A percentile compares a stretch with the other conserved stretches of the same genome.
Conservation (phyloP, 2,113 vertebrate species). For the Xiphophorus couchianus region DNA sequence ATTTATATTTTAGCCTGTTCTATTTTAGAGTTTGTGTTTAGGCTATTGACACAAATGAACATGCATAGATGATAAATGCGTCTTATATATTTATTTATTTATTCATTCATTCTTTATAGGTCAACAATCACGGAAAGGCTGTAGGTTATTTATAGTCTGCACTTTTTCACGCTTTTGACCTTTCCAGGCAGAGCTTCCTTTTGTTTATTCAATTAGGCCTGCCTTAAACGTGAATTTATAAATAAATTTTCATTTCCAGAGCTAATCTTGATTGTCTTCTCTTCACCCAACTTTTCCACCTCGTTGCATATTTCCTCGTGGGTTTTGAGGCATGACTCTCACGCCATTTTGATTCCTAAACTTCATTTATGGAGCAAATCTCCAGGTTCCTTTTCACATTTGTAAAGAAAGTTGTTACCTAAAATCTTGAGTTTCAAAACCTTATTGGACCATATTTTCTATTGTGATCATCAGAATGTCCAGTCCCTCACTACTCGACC, state of each 20-base stretch:
- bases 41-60: neutral
- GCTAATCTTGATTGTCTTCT: neutral
- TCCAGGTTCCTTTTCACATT: too few relatives aligned
- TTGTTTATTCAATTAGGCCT: neutral
- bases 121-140: neutral
- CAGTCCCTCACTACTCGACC: neutral
- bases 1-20: too few relatives aligned
- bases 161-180: neutral
- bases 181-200: neutral
- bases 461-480: neutral
- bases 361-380: too few relatives aligned
- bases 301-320: neutral
- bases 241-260: slow-evolving; percentile 5
- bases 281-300: neutral
- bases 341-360: too few relatives aligned
- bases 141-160: neutral
- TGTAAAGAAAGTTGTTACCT: too few relatives aligned
- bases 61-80: neutral
- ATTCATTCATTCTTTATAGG: neutral
- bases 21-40: neutral
- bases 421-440: too few relatives aligned
- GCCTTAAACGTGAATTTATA: neutral
- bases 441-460: neutral
- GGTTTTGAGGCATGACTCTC: too few relatives aligned
- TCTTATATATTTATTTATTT: neutral